Conservation (phyloP, 2,888 invertebrate genomes). For the Hyposoter dolosus region DNA sequence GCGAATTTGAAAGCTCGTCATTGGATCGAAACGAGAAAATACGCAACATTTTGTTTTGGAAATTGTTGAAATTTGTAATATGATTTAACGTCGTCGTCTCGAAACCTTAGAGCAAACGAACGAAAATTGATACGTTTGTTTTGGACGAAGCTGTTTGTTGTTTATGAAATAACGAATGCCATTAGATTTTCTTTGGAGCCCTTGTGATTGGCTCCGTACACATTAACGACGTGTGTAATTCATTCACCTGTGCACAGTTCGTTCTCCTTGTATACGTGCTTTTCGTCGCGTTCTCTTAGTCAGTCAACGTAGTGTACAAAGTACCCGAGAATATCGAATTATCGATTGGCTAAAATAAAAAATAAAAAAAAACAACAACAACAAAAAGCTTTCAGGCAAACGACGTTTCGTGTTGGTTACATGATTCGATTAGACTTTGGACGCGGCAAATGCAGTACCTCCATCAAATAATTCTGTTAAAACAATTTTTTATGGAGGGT, state of each 20-base stretch:
- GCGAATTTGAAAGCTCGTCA: background rate
- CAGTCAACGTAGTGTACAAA: conserved; percentile 31
- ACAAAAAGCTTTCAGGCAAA: conserved; percentile 41
- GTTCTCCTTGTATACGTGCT: background rate
- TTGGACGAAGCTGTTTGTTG: background rate
- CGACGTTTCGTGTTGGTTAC: conserved; percentile 1
- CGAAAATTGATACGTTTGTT: background rate
- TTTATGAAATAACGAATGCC: background rate
- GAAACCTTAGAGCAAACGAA: background rate
- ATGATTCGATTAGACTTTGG: conserved; percentile 22
- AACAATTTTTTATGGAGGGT: conserved; percentile 17
- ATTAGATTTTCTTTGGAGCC: conserved; percentile 33
- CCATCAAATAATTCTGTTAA: conserved; percentile 11
- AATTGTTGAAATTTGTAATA: background rate
- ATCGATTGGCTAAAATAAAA: conserved; percentile 35
- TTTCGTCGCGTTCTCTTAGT: background rate
- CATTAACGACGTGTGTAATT: conserved; percentile 34
- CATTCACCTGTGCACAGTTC: conserved; percentile 14
- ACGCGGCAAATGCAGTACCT: conserved; percentile 16
- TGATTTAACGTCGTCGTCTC: background rate
- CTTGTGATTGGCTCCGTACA: conserved; percentile 26
- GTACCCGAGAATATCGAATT: conserved; percentile 45
- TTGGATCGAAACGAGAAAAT: background rate
- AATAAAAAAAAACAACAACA: background rate
- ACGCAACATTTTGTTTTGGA: background rate